Evolutionary conservation across 2,888 invertebrate species (phyloP).

Genomic region (Dyspetes luteomarginatus): DNA sequence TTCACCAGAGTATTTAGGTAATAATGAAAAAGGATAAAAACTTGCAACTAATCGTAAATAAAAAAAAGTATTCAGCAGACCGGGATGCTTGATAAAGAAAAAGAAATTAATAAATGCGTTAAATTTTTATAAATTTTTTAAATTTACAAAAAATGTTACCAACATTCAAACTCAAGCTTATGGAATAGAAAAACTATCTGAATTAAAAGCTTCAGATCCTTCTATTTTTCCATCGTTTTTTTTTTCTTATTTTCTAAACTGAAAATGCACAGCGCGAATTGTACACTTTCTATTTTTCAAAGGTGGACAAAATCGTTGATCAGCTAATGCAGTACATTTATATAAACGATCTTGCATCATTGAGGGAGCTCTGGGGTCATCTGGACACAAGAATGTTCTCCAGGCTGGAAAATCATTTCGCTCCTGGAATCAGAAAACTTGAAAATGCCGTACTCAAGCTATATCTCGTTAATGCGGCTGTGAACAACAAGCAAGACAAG

Average conservation of each 20-base stretch:
- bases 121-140: neutral
- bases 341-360: slow-evolving; percentile 90
- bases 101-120: too few relatives aligned
- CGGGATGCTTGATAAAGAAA: too few relatives aligned
- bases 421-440: slow-evolving; percentile 91
- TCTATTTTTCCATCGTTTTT: too few relatives aligned
- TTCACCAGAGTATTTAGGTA: too few relatives aligned
- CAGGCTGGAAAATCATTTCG: slow-evolving; percentile 93
- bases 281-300: slow-evolving; percentile 53
- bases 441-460: slow-evolving; percentile 94
- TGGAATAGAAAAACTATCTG: neutral
- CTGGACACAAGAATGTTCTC: slow-evolving; percentile 94
- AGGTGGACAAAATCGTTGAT: slow-evolving; percentile 93
- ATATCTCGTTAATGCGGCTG: slow-evolving; percentile 94
- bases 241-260: too few relatives aligned
- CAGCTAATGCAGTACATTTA: slow-evolving; percentile 91
- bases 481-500: slow-evolving; percentile 93
- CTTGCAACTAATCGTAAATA: too few relatives aligned
- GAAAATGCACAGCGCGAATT: neutral
- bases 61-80: too few relatives aligned
- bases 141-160: neutral
- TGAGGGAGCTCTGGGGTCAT: slow-evolving; percentile 95
- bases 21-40: too few relatives aligned
- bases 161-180: neutral
- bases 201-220: neutral